Evolutionary conservation across 2,113 vertebrate species (phyloP), one percentile per base, ranked within the genome.

Genomic region (Parus major): DNA sequence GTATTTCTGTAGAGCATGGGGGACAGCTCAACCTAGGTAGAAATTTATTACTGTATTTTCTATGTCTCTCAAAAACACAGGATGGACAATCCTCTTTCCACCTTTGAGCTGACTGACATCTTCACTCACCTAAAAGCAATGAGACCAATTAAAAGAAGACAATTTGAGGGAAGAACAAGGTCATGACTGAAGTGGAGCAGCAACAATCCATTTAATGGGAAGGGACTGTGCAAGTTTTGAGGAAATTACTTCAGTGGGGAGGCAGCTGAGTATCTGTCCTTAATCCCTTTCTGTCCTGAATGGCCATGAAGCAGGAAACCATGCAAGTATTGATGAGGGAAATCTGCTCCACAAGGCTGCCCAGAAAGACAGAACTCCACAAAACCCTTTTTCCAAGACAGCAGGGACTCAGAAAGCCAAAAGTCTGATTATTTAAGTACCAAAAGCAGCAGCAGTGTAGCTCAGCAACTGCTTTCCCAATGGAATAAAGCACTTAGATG

Each of bases 1-100:
- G 5, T n/a, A 3, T 22, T 63, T 79, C 52, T 56, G 18, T 4
- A 59, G 17, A 68, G 29, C 20, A 31, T 0, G 49, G 10, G 5
- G 7, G 71, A 17, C 19, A 65, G 15, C 7, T 77, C 7, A 4
- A 31, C 17, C 12, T 42, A 59, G 35, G 8, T 10, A 61, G 19
- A 19, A 52, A 52, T 16, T 56, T 18, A 21, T 11, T 28, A 1
- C 9, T 57, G 8, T 15, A 16, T 75, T 77, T 71, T 29, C 10
- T 23, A 0, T 21, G 2, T 41, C 31, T 53, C 33, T 80, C 7
- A 42, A 17, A 68, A 59, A 33, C 20, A 0, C 12, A 21, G 0
- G 2, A 53, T 31, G 36, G 12, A 46, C 18, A 47, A 41, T 41
- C 8, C 12, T 53, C 4, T 44, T 27, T 56, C 13, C 25, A 46